These are phyloP conservation scores for Drosophila nigromelanica DNA, from an alignment of 1,140 invertebrate genomes.

Conservation along the genomic window DNA sequence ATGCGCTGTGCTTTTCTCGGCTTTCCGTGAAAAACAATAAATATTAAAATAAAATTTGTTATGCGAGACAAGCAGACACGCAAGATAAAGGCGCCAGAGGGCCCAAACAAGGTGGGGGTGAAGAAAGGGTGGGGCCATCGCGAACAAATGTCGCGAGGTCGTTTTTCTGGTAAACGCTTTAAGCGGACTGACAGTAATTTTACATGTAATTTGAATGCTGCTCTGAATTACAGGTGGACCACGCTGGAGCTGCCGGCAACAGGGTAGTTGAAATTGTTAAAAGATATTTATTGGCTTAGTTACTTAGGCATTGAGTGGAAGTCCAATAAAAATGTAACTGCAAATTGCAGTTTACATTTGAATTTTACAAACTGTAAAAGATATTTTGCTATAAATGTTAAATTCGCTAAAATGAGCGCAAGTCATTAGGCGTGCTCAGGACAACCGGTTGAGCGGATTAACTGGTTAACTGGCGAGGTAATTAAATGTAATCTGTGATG, in stretches of 20 bases:
- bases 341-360: too few relatives aligned
- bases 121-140: not conserved
- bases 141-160: constrained; percentile 37
- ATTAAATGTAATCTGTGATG: not conserved
- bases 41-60: constrained; percentile 80
- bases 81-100: constrained; percentile 22
- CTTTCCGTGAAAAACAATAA: constrained; percentile 75
- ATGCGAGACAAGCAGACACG: constrained; percentile 50
- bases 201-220: constrained; percentile 72
- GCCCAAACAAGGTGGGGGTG: not conserved
- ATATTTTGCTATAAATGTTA: not conserved
- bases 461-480: not conserved
- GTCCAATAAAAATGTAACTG: not conserved
- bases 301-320: constrained; percentile 3
- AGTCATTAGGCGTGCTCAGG: not conserved
- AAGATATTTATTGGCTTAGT: constrained; percentile 29
- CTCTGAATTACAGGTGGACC: constrained; percentile 16
- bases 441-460: not conserved
- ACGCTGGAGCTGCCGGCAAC: not conserved
- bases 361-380: not conserved
- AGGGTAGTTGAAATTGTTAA: constrained; percentile 18
- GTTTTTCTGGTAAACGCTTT: constrained; percentile 58
- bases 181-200: constrained; percentile 71
- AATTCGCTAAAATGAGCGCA: not conserved
- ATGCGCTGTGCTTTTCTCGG: constrained; percentile 58